Percentiles rank a stretch among this genome's conserved stretches.
Evolutionary conservation across 2,888 invertebrate species (phyloP).

Genomic region (Calephelis perditalis): DNA sequence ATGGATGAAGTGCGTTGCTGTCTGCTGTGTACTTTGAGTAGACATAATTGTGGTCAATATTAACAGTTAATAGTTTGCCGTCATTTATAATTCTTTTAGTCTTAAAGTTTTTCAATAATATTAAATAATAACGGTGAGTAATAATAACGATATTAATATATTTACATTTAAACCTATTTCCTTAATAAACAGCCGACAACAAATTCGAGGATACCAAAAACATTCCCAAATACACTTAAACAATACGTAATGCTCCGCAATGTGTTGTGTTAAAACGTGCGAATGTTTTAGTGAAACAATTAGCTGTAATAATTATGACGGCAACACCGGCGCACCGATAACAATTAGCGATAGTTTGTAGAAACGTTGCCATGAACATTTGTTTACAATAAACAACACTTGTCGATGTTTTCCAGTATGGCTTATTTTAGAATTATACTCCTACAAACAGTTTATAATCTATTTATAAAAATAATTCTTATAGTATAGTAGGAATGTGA

Average conservation of each 20-base stretch:
- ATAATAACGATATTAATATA: too few relatives aligned
- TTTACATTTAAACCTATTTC: too few relatives aligned
- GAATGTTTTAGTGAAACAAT: constrained; percentile 28
- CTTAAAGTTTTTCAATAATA: too few relatives aligned
- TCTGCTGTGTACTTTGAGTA: too few relatives aligned
- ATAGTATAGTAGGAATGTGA: too few relatives aligned
- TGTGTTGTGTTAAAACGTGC: constrained; percentile 19
- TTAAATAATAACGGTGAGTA: too few relatives aligned
- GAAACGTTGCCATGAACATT: constrained; percentile 20
- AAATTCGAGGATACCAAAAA: not conserved
- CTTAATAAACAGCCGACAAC: not conserved
- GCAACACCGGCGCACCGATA: constrained; percentile 18
- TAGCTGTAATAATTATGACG: constrained; percentile 26
- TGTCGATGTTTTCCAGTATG: not conserved
- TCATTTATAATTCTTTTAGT: too few relatives aligned
- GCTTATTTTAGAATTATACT: not conserved
- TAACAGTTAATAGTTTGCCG: too few relatives aligned
- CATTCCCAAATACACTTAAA: constrained; percentile 1
- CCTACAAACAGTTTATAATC: too few relatives aligned
- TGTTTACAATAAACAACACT: constrained; percentile 10
- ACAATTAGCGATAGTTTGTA: constrained; percentile 19
- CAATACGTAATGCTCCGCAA: not conserved
- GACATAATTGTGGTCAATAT: too few relatives aligned
- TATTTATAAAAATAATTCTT: too few relatives aligned
- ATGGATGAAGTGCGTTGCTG: too few relatives aligned